Conservation (phyloP, 2,113 vertebrate species). For the Tyto alba region DNA sequence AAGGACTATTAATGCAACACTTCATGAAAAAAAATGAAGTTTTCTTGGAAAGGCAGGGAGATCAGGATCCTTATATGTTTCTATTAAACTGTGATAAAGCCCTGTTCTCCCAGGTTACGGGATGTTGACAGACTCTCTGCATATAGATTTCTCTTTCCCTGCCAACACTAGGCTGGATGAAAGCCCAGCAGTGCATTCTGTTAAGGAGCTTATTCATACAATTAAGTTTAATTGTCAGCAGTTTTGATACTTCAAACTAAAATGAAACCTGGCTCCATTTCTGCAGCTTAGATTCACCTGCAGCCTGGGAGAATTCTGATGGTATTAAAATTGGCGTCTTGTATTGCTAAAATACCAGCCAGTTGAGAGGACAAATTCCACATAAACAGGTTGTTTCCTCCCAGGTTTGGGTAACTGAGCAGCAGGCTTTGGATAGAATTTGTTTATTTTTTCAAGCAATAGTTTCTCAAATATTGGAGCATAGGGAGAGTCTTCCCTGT, state of each 20-base stretch:
- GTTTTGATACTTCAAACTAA: conserved; percentile 29
- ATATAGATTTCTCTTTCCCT: conserved; percentile 20
- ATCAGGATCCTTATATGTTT: background rate
- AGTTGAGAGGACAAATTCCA: background rate
- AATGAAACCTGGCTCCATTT: background rate
- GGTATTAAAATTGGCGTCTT: background rate
- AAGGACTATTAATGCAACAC: background rate
- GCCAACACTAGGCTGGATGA: conserved; percentile 13
- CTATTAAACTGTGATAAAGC: background rate
- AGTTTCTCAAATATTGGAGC: background rate
- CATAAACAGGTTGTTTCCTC: background rate
- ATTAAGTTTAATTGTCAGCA: conserved; percentile 52
- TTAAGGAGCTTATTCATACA: conserved; percentile 50
- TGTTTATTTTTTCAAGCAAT: background rate
- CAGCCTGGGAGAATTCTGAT: background rate
- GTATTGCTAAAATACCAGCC: background rate
- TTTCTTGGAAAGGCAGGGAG: conserved; percentile 23
- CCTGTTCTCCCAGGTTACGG: background rate
- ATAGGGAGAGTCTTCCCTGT: background rate
- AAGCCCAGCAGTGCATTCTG: conserved; percentile 37
- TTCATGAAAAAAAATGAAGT: background rate
- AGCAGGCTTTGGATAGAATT: background rate
- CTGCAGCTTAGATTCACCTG: conserved; percentile 3
- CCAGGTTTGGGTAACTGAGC: background rate
- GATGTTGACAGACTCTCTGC: background rate